These are phyloP conservation scores for Ostrea denselamellosa DNA, from an alignment of 1,140 invertebrate genomes.

Conservation along the genomic window DNA sequence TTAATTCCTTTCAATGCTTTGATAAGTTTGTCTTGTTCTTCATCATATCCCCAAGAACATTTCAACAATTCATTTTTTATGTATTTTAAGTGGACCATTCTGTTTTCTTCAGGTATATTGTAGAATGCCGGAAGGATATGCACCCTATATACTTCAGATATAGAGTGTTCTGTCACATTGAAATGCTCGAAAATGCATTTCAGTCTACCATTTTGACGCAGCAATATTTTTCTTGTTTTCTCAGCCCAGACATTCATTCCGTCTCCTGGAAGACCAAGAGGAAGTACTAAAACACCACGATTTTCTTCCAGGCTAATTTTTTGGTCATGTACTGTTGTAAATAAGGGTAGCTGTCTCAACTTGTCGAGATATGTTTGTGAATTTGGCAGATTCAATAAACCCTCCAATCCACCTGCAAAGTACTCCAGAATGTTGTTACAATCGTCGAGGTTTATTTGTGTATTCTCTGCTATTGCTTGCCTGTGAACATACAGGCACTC, in stretches of 20 bases:
- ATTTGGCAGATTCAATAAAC: background rate
- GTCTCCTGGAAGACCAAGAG: background rate
- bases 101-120: slow-evolving; percentile 11
- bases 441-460: background rate
- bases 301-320: slow-evolving; percentile 37
- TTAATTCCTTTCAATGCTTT: background rate
- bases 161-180: background rate
- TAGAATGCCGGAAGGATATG: background rate
- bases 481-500: slow-evolving; percentile 17
- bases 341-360: background rate
- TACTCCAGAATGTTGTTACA: background rate
- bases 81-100: background rate
- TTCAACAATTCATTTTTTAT: background rate
- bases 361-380: background rate
- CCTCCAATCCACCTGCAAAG: background rate
- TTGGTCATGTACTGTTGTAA: background rate
- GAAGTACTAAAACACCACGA: background rate
- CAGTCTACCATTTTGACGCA: background rate
- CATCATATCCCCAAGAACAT: background rate
- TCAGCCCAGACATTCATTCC: slow-evolving; percentile 27
- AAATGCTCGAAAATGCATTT: slow-evolving; percentile 3
- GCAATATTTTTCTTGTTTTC: background rate
- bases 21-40: background rate
- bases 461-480: background rate
- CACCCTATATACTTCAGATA: background rate